Base-by-base conservation (phyloP, 2,797 vertebrate species). In the Carcharodon carcharias region DNA sequence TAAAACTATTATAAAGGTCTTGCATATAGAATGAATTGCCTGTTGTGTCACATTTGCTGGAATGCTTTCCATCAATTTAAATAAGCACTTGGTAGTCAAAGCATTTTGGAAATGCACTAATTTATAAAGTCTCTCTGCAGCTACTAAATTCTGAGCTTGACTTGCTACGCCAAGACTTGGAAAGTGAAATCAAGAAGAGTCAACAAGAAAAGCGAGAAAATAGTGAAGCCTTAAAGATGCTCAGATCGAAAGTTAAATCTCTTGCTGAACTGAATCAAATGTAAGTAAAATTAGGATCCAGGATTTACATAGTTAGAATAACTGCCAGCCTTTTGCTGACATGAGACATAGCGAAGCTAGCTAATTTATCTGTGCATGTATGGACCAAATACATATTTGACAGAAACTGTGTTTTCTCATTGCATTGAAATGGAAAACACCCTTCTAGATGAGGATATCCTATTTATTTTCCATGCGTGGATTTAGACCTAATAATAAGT, bases 191-290 rank as follows among this genome's bases (percentile, higher is more conserved):
- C 91, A 98, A 98, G 97, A 99, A 98, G 96, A 99, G 99, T 98
- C 99, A 99, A 96, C 98, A 98, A 96, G 99, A 99, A 97, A 99
- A 99, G 97, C 99, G 98, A 82, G 98, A 98, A 96, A 98, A 98
- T 92, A 98, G 99, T 96, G 98, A 99, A 54, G 98, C 96, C 3
- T 97, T 99, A 28, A 99, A 98, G 97, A 67, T 96, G 0, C 97
- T 99, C 87, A 99, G 97, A 97, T 97, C 92, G 96, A 98, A 98
- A 96, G 97, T 97, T 0, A 99, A 98, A 96, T 98, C 97, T 63
- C 96, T 98, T 96, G 71, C 96, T 2, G 98, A 98, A 95, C 96
- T 97, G 6, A 97, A 97, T 1, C 98, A 97, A 2, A 97, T 96
- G 99, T 99, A 97, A 98, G 98, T 98, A 96, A 9, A 35, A 40